Evolutionary conservation across 1,140 invertebrate genomes (phyloP), one percentile per base, ranked within the genome.

Genomic region (Panagrolaimus sp.): DNA sequence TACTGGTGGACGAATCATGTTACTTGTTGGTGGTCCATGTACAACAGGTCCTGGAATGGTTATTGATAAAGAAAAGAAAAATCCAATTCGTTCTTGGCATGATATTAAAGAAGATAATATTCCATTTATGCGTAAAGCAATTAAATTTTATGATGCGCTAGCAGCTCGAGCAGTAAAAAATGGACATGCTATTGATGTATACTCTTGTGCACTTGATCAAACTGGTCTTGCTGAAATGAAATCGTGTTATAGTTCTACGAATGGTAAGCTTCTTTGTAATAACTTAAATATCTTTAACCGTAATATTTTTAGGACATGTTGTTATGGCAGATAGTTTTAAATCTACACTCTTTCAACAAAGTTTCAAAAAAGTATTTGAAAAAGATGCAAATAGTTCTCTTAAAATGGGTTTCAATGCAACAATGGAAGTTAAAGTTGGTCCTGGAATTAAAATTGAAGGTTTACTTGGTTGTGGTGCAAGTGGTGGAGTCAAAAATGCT

Each of bases 241-340:
- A 78, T 92, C 92, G 78, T 93, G 92, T 79, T 91, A 91, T 76
- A 98, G 96, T 85, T 91, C 90, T 13, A 98, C 96, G 51, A 95
- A 78, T 48, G 93, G 90, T 91, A 65, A 57, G 27, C 44, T 2
- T 38, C 2, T 38, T 4, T 38, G 2, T 38, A n/a, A n/a, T n/a
- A 38, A 7, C 31, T 38, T 38, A 4, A 4, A 7, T 38, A 38
- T 38, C 31, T 38, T 38, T 38, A 4, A 38, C 7, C 7, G 2
- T 38, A 38, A 38, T 38, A 38, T 38, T 38, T 38, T 38, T 38
- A 53, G 96, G 96, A 11, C 92, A 98, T 81, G 96, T 98, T 91
- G 92, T 99, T 11, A 96, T 99, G 92, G 95, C 93, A 16, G 96
- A 99, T 84, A 96, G 94, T 0, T 99, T 99, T 83, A 96, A 97